These are phyloP conservation scores for Columba guinea DNA, from an alignment of 2,797 vertebrate genomes.

Conservation along the genomic window DNA sequence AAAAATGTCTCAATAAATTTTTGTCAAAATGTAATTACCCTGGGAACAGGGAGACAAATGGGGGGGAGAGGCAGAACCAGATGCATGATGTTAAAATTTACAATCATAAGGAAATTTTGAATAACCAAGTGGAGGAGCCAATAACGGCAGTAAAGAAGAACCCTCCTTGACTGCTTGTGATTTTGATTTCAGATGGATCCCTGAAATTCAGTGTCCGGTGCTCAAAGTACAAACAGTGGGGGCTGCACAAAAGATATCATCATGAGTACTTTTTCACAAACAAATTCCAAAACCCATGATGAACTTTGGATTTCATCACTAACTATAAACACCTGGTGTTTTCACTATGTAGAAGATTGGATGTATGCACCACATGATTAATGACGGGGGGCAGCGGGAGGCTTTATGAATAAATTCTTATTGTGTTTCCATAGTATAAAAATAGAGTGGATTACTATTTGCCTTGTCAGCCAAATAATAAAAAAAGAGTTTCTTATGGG, in stretches of 20 bases:
- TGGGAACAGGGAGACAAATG: slow-evolving; percentile 72
- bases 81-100: slow-evolving; percentile 70
- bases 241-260: slow-evolving; percentile 10
- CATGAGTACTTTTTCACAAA: slow-evolving; percentile 66
- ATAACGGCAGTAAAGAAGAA: background rate
- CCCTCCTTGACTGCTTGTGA: background rate
- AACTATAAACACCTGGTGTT: slow-evolving; percentile 60
- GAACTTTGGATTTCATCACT: slow-evolving; percentile 63
- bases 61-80: slow-evolving; percentile 64
- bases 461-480: background rate
- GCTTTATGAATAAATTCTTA: slow-evolving; percentile 6
- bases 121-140: slow-evolving; percentile 41
- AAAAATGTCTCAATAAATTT: slow-evolving; percentile 79
- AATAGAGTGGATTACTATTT: background rate
- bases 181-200: background rate
- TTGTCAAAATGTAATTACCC: slow-evolving; percentile 77
- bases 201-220: background rate
- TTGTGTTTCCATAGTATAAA: slow-evolving; percentile 1
- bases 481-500: background rate
- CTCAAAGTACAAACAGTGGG: slow-evolving; percentile 23
- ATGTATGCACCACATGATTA: slow-evolving; percentile 14
- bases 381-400: background rate
- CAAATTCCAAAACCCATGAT: slow-evolving; percentile 69
- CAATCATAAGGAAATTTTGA: slow-evolving; percentile 66
- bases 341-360: slow-evolving; percentile 43